Percentiles rank a stretch among this genome's conserved stretches.
These are phyloP conservation scores for Drosophila yakuba DNA, from an alignment of 1,140 invertebrate genomes.

Conservation along the genomic window DNA sequence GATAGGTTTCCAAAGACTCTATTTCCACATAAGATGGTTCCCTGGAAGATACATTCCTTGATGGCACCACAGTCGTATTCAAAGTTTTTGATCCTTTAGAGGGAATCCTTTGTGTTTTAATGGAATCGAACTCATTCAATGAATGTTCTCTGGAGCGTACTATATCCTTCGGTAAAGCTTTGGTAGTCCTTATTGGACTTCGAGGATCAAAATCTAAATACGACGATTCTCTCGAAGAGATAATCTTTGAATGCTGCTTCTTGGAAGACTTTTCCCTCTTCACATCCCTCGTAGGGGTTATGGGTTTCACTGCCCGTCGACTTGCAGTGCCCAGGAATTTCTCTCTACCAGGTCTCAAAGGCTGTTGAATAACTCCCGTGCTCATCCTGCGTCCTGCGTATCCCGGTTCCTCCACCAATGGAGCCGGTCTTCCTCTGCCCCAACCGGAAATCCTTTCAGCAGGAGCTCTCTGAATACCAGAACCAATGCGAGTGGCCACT, in stretches of 20 bases:
- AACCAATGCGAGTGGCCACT: constrained; percentile 48
- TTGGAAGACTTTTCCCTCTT: constrained; percentile 3
- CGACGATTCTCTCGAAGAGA: not conserved
- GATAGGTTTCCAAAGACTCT: not conserved
- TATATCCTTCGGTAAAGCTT: not conserved
- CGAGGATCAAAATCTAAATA: not conserved
- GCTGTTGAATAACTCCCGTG: constrained; percentile 18
- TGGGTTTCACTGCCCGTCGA: constrained; percentile 7
- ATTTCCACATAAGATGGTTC: constrained; percentile 7
- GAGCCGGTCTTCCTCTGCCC: constrained; percentile 45
- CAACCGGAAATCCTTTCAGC: constrained; percentile 46
- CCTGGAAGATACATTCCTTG: not conserved
- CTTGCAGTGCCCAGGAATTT: constrained; percentile 10
- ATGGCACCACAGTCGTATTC: not conserved
- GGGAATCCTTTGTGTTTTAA: not conserved
- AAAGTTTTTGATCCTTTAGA: not conserved
- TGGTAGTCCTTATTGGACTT: not conserved
- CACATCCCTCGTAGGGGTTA: constrained; percentile 1
- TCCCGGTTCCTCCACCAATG: constrained; percentile 47
- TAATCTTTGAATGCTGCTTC: not conserved
- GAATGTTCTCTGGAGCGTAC: constrained; percentile 14
- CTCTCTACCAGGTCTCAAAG: constrained; percentile 18
- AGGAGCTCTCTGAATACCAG: constrained; percentile 37
- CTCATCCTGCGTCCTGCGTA: constrained; percentile 29
- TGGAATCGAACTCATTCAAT: constrained; percentile 10